Base-by-base conservation (phyloP, 2,797 vertebrate species). In the Pangasius sanitwongsei region DNA sequence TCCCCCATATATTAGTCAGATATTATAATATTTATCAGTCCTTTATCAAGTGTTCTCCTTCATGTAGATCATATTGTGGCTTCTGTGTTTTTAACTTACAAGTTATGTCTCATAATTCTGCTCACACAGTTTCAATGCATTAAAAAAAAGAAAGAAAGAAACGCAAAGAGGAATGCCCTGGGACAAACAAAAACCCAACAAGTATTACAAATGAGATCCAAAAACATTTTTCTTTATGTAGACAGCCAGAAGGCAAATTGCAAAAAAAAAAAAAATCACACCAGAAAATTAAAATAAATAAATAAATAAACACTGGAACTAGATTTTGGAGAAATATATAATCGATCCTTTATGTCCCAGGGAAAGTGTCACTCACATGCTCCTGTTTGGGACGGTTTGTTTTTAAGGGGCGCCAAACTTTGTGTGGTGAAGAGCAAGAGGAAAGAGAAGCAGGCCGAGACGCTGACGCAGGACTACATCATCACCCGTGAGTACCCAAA, bases 391-490 rank as follows among this genome's bases (percentile, higher is more conserved):
- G 16, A 8, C 44, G 11, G n/a, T 57, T 89, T 34, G 59, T 28
- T 67, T 86, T 90, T 6, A 92, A 99, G 99, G 94, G 99, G 98
- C 89, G 98, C 98, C 31, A 99, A 97, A 94, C 94, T 99, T 90
- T 99, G 98, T 13, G 98, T 99, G 61, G 98, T 99, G 92, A 99
- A 99, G 96, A 98, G 97, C 92, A 96, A 98, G 93, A 94, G 96
- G 90, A 99, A 99, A 93, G 96, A 97, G 59, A 98, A 96, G 90
- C 98, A 98, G 80, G 97, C 98, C 0, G 98, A 98, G 94, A 97
- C 97, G 13, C 96, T 99, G 41, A 98, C 97, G 0, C 98, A 99
- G 92, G 98, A 99, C 95, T 99, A 99, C 93, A 98, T 99, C 95
- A 99, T 99, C 94, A 99, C 98, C 34, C 98, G 98, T 99, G 95